phyloP scores from a whole-genome alignment of 2,113 vertebrate genomes.

The Sylvietta virens region DNA sequence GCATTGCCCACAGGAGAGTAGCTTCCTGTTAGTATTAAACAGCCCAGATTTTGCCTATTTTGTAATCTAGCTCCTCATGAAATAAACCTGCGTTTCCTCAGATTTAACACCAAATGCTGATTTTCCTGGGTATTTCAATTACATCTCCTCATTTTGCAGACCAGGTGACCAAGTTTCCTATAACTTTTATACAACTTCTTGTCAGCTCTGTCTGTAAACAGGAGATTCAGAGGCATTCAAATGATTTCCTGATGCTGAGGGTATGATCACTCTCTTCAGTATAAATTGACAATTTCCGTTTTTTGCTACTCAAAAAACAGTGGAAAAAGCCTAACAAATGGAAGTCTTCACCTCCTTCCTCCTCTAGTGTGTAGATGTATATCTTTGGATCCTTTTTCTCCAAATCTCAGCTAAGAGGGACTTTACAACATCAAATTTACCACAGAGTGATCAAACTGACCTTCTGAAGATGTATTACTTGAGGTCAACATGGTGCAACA shows the following conservation, averaged over 20 bases:
- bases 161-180: slow-evolving; percentile 10
- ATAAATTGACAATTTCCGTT: neutral
- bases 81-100: slow-evolving; percentile 68
- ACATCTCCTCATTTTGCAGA: neutral
- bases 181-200: neutral
- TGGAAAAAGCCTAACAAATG: neutral
- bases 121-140: slow-evolving; percentile 19
- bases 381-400: neutral
- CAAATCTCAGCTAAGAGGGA: neutral
- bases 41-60: slow-evolving; percentile 75
- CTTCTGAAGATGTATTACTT: neutral
- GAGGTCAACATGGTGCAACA: slow-evolving; percentile 10
- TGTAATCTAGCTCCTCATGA: slow-evolving; percentile 67
- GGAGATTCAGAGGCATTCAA: neutral
- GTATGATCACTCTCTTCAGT: neutral
- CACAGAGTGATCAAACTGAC: neutral
- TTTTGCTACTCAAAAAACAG: neutral
- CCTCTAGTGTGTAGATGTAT: neutral
- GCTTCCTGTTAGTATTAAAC: slow-evolving; percentile 79
- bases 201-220: neutral
- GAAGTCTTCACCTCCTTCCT: neutral
- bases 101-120: slow-evolving; percentile 50
- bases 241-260: neutral
- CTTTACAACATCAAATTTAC: neutral
- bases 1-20: slow-evolving; percentile 80